Evolutionary conservation across 2,113 vertebrate species (phyloP).

Genomic region (Theristicus caerulescens): DNA sequence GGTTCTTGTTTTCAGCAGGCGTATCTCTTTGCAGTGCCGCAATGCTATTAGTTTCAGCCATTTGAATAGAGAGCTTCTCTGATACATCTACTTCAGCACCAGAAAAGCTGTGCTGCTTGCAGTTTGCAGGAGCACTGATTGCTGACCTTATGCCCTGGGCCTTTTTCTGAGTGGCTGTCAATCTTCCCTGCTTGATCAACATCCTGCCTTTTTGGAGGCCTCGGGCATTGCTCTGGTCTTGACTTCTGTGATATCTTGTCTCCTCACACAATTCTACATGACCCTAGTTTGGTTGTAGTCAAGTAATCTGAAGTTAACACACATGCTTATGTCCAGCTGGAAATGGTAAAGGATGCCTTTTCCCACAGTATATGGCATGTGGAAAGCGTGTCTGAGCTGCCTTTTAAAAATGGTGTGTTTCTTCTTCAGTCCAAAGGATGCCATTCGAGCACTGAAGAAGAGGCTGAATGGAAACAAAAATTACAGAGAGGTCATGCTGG

Average conservation of each 20-base stretch:
- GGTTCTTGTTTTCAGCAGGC: background rate
- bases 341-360: background rate
- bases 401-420: conserved; percentile 10
- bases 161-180: background rate
- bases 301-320: background rate
- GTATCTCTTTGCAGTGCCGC: background rate
- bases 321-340: background rate
- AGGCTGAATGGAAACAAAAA: conserved; percentile 95
- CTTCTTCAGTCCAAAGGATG: conserved; percentile 90
- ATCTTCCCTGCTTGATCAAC: background rate
- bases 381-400: background rate
- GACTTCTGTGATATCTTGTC: background rate
- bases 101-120: background rate
- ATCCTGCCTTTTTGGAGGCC: background rate
- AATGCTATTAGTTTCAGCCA: background rate
- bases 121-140: background rate
- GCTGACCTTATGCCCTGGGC: background rate
- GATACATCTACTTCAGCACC: background rate
- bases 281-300: background rate
- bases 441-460: conserved; percentile 95
- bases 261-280: background rate
- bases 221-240: background rate
- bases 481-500: conserved; percentile 97
- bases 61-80: background rate
- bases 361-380: background rate